These are phyloP conservation scores for Latrodectus elegans DNA, from an alignment of 2,888 invertebrate species.

Conservation along the genomic window DNA sequence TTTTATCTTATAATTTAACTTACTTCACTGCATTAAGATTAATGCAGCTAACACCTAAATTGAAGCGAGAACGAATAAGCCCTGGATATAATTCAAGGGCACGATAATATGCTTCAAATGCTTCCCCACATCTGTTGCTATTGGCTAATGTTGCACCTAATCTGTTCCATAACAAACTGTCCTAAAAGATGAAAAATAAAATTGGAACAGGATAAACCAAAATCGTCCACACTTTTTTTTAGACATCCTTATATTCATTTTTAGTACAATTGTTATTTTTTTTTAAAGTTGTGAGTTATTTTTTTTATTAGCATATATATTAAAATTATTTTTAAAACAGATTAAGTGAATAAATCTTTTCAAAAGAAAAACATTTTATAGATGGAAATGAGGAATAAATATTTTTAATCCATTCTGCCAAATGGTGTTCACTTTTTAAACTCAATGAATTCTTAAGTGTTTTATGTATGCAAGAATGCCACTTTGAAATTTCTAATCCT, in stretches of 20 bases:
- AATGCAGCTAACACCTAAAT: constrained; percentile 98
- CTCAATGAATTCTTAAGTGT: too few species aligned
- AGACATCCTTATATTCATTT: not conserved
- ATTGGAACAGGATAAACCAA: not conserved
- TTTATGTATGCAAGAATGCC: too few species aligned
- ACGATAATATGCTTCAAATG: constrained; percentile 94
- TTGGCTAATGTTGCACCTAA: constrained; percentile 98
- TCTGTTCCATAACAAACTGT: constrained; percentile 96
- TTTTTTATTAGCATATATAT: not conserved
- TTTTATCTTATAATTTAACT: not conserved
- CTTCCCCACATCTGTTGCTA: constrained; percentile 94
- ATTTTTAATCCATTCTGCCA: too few species aligned
- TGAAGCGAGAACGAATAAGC: constrained; percentile 96
- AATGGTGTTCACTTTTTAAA: too few species aligned
- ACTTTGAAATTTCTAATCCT: too few species aligned
- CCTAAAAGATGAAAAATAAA: constrained; percentile 77
- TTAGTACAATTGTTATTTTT: not conserved
- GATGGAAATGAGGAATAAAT: too few species aligned
- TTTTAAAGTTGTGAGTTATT: not conserved
- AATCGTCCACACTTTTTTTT: not conserved
- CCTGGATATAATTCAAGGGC: constrained; percentile 94
- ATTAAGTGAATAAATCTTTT: not conserved
- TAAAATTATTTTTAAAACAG: not conserved
- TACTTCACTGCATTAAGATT: constrained; percentile 91
- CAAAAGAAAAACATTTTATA: too few species aligned